Conservation (phyloP, 2,797 vertebrate genomes). For the Poecilia velifera region DNA sequence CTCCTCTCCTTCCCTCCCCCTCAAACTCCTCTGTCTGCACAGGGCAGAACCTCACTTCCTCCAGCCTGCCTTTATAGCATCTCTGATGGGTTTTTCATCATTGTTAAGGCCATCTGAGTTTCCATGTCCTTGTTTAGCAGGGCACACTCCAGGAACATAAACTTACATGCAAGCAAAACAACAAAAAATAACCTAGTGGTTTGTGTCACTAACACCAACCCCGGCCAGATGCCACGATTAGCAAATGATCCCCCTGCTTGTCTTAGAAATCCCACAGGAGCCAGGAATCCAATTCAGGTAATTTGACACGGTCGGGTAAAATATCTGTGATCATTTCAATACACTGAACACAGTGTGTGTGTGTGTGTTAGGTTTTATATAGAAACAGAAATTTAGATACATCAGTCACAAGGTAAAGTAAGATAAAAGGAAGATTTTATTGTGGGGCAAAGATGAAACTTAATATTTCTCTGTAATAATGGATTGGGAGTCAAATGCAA, state of each 20-base stretch:
- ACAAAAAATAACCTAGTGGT: slow-evolving; percentile 13
- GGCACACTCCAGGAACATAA: neutral
- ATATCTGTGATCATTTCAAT: slow-evolving; percentile 43
- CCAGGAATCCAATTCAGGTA: slow-evolving; percentile 43
- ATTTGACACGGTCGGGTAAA: slow-evolving; percentile 28
- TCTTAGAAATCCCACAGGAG: slow-evolving; percentile 46
- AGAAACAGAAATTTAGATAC: slow-evolving; percentile 23
- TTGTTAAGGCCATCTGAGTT: slow-evolving; percentile 10
- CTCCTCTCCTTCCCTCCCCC: slow-evolving; percentile 31
- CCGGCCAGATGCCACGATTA: slow-evolving; percentile 67
- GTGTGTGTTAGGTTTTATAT: slow-evolving; percentile 46
- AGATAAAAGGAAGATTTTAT: slow-evolving; percentile 13
- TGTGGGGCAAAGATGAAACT: neutral
- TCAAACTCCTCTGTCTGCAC: slow-evolving; percentile 23
- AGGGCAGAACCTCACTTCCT: slow-evolving; percentile 55
- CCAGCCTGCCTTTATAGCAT: slow-evolving; percentile 13
- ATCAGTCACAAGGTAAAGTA: slow-evolving; percentile 6
- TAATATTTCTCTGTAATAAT: neutral
- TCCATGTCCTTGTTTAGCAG: slow-evolving; percentile 6
- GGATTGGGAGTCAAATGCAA: slow-evolving; percentile 31
- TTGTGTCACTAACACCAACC: slow-evolving; percentile 45
- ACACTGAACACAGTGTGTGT: slow-evolving; percentile 23
- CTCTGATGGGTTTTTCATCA: slow-evolving; percentile 32
- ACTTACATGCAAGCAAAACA: slow-evolving; percentile 4
- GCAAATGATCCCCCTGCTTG: slow-evolving; percentile 58